Evolutionary conservation across 2,113 vertebrate genomes (phyloP), one percentile per base, ranked within the genome.

Genomic region (Perca flavescens): DNA sequence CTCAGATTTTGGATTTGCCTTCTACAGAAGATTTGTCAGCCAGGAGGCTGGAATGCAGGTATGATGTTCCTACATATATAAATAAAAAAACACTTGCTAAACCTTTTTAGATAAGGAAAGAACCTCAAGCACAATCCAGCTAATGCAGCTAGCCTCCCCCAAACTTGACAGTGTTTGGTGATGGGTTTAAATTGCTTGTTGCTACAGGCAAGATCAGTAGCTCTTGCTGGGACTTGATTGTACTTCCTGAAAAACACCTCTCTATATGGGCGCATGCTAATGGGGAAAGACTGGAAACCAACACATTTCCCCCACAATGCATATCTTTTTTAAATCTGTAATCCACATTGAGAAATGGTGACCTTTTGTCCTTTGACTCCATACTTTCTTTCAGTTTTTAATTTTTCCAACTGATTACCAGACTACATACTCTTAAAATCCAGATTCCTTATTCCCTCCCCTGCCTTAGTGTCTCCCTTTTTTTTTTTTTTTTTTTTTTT

Each of bases 1-100:
- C 1, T 90, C 84, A 11, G 97, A 98, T 82, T 89, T 97, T 83
- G 96, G 96, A 78, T 97, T 97, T 88, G 97, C 97, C 78, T 92
- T 98, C 56, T 98, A 96, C 93, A 97, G 97, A 95, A 94, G 97
- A 86, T 98, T 97, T 89, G 52, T 95, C 70, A 76, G 54, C 2
- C 61, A 94, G n/a, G 92, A 79, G 2, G 77, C 14, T 19, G 95
- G 86, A 14, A 58, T 94, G 53, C 85, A 88, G 91, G 95, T 96
- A 84, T 15, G 84, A 22, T 14, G 56, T 31, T 36, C 0, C 13
- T 67, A 3, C 17, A 14, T 28, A 21, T 13, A 7, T 58, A 16
- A 61, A 8, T 8, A n/a, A 34, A 3, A 46, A 62, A 14, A 7
- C 15, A 14, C 15, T 31, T 16, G 2, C 11, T 76, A 28, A 75